phyloP scores from a whole-genome alignment of 2,113 vertebrate species.

The Jacana jacana region DNA sequence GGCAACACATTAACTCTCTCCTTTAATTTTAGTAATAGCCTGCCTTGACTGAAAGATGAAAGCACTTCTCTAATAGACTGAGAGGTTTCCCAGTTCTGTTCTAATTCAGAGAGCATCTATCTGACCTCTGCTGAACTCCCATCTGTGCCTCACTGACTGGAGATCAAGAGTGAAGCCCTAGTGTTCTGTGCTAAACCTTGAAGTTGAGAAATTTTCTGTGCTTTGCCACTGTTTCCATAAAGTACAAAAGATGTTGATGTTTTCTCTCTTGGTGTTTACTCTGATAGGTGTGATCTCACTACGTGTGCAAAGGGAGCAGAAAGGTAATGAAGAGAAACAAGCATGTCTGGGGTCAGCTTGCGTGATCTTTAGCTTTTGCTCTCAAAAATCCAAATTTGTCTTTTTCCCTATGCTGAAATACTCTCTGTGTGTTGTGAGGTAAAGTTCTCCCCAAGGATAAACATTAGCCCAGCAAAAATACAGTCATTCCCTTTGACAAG shows the following conservation, averaged over 20 bases:
- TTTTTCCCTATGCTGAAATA: neutral
- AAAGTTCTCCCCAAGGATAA: neutral
- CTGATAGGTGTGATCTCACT: neutral
- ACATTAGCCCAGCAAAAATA: neutral
- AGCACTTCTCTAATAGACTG: neutral
- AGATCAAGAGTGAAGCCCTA: neutral
- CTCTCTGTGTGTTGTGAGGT: neutral
- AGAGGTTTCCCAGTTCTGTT: neutral
- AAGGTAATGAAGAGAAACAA: neutral
- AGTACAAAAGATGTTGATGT: neutral
- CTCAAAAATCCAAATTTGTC: neutral
- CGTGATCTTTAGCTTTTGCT: neutral
- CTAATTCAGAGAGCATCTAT: neutral
- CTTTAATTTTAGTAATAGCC: slow-evolving; percentile 1
- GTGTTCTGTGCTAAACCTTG: neutral
- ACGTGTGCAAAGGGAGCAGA: neutral
- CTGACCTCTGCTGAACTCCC: neutral
- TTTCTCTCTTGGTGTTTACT: neutral
- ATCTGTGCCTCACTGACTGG: neutral
- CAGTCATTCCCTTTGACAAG: neutral
- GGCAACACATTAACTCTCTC: neutral
- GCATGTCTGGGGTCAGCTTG: neutral
- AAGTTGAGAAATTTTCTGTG: neutral
- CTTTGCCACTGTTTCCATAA: neutral
- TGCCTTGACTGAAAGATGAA: neutral